Evolutionary conservation across 2,113 vertebrate species (phyloP).

Genomic region (Numida meleagris): DNA sequence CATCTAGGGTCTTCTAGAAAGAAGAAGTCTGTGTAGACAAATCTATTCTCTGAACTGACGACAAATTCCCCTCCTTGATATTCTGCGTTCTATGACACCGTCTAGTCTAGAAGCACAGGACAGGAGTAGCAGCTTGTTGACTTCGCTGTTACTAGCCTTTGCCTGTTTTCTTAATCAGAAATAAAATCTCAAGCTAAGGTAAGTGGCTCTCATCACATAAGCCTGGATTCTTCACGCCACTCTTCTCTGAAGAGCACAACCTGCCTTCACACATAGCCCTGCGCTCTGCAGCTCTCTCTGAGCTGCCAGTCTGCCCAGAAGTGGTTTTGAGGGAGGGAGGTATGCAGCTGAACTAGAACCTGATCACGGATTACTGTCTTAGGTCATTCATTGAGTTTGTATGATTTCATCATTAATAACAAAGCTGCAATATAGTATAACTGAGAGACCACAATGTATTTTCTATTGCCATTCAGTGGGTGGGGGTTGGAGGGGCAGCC

Average conservation of each 20-base stretch:
- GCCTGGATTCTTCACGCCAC: background rate
- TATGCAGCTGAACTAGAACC: conserved; percentile 40
- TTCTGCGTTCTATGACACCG: background rate
- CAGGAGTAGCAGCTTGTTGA: background rate
- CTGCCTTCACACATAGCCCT: background rate
- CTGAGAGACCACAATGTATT: conserved; percentile 60
- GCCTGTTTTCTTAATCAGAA: background rate
- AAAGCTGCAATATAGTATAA: conserved; percentile 81
- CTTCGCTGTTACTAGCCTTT: background rate
- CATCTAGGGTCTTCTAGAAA: background rate
- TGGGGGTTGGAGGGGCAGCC: conserved; percentile 13
- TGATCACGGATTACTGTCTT: conserved; percentile 45
- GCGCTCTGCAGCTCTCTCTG: background rate
- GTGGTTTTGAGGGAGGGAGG: conserved; percentile 39
- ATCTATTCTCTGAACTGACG: background rate
- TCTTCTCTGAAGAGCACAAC: background rate
- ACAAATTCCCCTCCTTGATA: background rate
- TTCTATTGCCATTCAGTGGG: conserved; percentile 48
- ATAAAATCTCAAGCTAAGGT: background rate
- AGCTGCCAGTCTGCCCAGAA: background rate
- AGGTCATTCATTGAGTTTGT: conserved; percentile 41
- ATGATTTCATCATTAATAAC: conserved; percentile 58
- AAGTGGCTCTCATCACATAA: background rate
- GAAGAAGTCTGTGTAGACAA: conserved; percentile 9
- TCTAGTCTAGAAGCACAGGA: background rate